Conservation (phyloP, 1,140 invertebrate species). For the Drosophila subpulchrella region DNA sequence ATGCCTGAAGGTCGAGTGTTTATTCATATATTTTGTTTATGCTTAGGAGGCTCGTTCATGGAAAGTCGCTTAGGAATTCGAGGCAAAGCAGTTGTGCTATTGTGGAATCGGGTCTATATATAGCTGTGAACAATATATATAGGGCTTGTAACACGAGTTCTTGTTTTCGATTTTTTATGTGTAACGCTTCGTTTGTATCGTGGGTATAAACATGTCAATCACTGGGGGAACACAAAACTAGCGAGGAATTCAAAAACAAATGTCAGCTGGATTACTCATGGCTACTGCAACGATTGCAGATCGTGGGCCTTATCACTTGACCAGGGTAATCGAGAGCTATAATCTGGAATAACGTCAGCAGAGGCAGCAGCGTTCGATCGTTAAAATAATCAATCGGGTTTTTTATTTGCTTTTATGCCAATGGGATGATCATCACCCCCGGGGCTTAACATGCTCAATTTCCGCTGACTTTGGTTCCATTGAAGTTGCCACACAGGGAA, state of each 20-base stretch:
- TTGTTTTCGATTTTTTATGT: slow-evolving; percentile 25
- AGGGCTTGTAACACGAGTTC: slow-evolving; percentile 19
- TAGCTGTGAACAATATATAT: slow-evolving; percentile 17
- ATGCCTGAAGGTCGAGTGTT: slow-evolving; percentile 46
- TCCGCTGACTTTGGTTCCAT: slow-evolving; percentile 31
- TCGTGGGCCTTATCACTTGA: slow-evolving; percentile 33
- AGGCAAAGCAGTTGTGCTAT: slow-evolving; percentile 29
- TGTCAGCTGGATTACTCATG: slow-evolving; percentile 47
- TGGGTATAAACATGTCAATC: slow-evolving; percentile 60
- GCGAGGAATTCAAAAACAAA: slow-evolving; percentile 27
- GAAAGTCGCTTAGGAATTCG: slow-evolving; percentile 34
- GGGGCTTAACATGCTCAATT: slow-evolving; percentile 33
- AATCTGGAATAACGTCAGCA: slow-evolving; percentile 50
- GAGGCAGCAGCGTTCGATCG: slow-evolving; percentile 30
- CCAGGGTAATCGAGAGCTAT: slow-evolving; percentile 32
- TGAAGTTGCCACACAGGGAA: slow-evolving; percentile 11
- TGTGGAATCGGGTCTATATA: slow-evolving; percentile 34
- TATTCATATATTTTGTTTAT: slow-evolving; percentile 41
- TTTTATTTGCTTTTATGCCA: slow-evolving; percentile 9
- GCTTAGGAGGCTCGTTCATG: slow-evolving; percentile 39
- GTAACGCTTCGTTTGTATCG: slow-evolving; percentile 53
- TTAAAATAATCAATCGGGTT: slow-evolving; percentile 39
- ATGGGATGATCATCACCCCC: slow-evolving; percentile 34
- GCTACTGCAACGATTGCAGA: slow-evolving; percentile 16
- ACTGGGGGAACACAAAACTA: slow-evolving; percentile 37